phyloP scores from a whole-genome alignment of 92 coral and sea anemone genomes.

The Zoanthus sociatus region DNA sequence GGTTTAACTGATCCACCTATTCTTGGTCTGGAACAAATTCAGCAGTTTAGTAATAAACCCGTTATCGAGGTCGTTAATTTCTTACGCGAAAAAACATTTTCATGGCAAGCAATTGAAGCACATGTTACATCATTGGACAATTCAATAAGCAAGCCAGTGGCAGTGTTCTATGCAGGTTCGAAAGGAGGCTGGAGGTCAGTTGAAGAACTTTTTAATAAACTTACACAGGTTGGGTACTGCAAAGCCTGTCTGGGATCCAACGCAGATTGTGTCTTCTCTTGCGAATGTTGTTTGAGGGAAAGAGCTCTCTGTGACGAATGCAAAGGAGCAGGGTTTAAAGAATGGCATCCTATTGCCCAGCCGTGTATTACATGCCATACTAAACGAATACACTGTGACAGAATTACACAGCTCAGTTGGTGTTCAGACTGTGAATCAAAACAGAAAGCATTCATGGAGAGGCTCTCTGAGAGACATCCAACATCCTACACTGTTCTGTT shows the following conservation, averaged over 20 bases:
- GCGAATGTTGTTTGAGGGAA: slow-evolving; percentile 28
- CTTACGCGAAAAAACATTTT: too few species aligned
- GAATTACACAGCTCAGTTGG: slow-evolving; percentile 27
- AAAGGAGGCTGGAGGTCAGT: slow-evolving; percentile 61
- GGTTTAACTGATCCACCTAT: too few species aligned
- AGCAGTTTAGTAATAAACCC: too few species aligned
- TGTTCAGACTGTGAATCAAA: slow-evolving; percentile 55
- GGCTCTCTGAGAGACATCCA: slow-evolving; percentile 39
- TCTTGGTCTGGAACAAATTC: too few species aligned
- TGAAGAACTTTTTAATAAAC: slow-evolving; percentile 44
- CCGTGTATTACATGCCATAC: slow-evolving; percentile 52
- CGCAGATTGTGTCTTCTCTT: slow-evolving; percentile 30
- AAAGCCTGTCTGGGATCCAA: slow-evolving; percentile 39
- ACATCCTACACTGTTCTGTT: slow-evolving; percentile 34
- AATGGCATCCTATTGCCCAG: slow-evolving; percentile 65
- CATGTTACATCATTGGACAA: slow-evolving; percentile 63
- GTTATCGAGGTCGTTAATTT: too few species aligned
- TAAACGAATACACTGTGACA: not conserved
- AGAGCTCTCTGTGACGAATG: slow-evolving; percentile 39
- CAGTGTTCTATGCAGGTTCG: slow-evolving; percentile 40
- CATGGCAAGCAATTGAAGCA: slow-evolving; percentile 54
- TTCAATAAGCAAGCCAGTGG: slow-evolving; percentile 54
- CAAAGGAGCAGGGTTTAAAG: slow-evolving; percentile 29
- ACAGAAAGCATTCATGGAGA: slow-evolving; percentile 54
- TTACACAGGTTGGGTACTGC: slow-evolving; percentile 34